Evolutionary conservation across 2,797 vertebrate species (phyloP).

Genomic region (Dermochelys coriacea): DNA sequence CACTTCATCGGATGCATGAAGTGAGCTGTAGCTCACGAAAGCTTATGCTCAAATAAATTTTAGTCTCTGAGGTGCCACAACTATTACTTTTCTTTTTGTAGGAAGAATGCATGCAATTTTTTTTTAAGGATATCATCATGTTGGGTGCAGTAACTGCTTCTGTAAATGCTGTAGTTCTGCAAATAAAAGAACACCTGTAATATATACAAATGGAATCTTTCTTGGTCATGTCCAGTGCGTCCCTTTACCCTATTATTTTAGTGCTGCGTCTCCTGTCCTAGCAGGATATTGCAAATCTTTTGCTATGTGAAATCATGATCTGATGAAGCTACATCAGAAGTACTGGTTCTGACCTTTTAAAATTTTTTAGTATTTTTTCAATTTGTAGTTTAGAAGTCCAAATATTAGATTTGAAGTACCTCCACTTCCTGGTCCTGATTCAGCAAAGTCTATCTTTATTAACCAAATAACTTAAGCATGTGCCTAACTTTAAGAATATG

Average conservation of each 20-base stretch:
- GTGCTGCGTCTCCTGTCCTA: neutral
- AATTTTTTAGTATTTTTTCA: neutral
- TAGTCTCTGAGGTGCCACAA: too few relatives aligned
- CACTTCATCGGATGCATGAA: too few relatives aligned
- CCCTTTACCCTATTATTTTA: neutral
- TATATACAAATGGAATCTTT: neutral
- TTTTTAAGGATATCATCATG: neutral
- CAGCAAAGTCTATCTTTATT: neutral
- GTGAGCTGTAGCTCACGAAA: too few relatives aligned
- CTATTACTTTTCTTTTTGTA: too few relatives aligned
- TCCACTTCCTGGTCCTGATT: neutral
- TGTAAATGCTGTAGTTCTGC: neutral
- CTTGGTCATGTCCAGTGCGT: neutral
- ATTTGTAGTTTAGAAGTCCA: neutral
- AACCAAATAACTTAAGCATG: neutral
- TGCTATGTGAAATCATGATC: neutral
- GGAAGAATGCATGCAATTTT: neutral
- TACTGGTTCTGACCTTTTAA: neutral
- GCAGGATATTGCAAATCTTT: neutral
- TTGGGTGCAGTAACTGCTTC: neutral
- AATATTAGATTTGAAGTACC: neutral
- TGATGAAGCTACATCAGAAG: neutral
- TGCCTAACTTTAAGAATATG: neutral
- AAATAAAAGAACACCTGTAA: neutral
- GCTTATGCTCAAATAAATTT: too few relatives aligned